phyloP scores from a whole-genome alignment of 2,888 invertebrate genomes.

The Ceramica pisi region DNA sequence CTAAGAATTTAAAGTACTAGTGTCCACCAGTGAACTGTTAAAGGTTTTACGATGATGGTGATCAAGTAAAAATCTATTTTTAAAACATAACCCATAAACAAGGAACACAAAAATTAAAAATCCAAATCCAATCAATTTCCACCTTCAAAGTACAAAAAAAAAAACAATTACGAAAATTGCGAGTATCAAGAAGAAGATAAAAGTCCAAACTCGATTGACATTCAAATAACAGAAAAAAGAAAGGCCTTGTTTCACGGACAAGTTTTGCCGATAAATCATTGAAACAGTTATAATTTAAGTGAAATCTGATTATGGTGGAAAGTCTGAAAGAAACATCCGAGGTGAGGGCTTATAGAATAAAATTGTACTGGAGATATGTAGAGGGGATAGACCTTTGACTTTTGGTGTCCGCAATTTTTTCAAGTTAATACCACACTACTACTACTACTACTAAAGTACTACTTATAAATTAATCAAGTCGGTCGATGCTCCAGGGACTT shows the following conservation, averaged over 20 bases:
- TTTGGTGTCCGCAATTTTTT: background rate
- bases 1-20: background rate
- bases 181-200: slow-evolving; percentile 49
- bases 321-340: slow-evolving; percentile 65
- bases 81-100: background rate
- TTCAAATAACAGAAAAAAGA: slow-evolving; percentile 67
- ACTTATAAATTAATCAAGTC: no score
- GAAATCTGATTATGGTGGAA: slow-evolving; percentile 82
- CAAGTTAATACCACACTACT: background rate
- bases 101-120: slow-evolving; percentile 11
- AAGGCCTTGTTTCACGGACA: slow-evolving; percentile 73
- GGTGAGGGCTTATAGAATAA: slow-evolving; percentile 58
- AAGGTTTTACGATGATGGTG: background rate
- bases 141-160: slow-evolving; percentile 33
- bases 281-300: slow-evolving; percentile 83
- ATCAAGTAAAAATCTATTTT: background rate
- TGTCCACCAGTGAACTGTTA: background rate
- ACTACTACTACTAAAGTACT: no score
- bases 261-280: slow-evolving; percentile 83
- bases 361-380: slow-evolving; percentile 26
- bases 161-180: slow-evolving; percentile 62
- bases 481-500: background rate
- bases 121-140: slow-evolving; percentile 26
- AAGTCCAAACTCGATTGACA: slow-evolving; percentile 67
- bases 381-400: slow-evolving; percentile 37